Percentiles rank a stretch among this genome's conserved stretches.
Evolutionary conservation across 2,888 invertebrate species (phyloP).

Genomic region (Cerceris rybyensis): DNA sequence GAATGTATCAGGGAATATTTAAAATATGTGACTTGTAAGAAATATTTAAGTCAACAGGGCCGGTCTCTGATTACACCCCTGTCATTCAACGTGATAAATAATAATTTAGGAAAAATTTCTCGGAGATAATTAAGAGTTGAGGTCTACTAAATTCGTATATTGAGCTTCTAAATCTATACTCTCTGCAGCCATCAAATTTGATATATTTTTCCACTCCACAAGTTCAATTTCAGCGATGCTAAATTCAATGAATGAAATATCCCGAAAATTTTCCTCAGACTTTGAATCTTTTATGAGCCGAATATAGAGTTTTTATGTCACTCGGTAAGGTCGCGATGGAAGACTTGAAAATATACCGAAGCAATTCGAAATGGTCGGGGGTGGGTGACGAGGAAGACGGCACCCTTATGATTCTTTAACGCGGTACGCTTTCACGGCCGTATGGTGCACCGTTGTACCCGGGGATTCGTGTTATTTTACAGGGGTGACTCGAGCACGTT

Average conservation of each 20-base stretch:
- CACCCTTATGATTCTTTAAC: conserved; percentile 76
- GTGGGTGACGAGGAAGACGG: conserved; percentile 63
- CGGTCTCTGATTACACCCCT: too few species aligned
- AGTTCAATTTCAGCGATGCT: neutral
- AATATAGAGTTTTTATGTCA: conserved; percentile 4
- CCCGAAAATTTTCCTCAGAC: neutral
- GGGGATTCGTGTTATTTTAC: conserved; percentile 71
- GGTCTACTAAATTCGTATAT: too few species aligned
- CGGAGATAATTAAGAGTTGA: too few species aligned
- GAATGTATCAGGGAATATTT: too few species aligned
- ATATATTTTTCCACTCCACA: too few species aligned
- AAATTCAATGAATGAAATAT: conserved; percentile 1
- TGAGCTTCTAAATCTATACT: too few species aligned
- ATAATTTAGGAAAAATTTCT: too few species aligned
- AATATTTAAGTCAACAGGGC: too few species aligned
- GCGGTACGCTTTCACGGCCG: conserved; percentile 69
- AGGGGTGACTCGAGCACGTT: conserved; percentile 69
- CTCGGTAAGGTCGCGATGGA: neutral
- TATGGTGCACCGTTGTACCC: conserved; percentile 60
- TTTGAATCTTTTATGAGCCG: conserved; percentile 11
- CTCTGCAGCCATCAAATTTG: too few species aligned
- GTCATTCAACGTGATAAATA: too few species aligned
- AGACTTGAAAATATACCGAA: conserved; percentile 14
- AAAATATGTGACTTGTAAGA: too few species aligned
- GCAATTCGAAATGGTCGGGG: conserved; percentile 25